These are phyloP conservation scores for Deilephila porcellus DNA, from an alignment of 2,888 invertebrate species.

Conservation along the genomic window DNA sequence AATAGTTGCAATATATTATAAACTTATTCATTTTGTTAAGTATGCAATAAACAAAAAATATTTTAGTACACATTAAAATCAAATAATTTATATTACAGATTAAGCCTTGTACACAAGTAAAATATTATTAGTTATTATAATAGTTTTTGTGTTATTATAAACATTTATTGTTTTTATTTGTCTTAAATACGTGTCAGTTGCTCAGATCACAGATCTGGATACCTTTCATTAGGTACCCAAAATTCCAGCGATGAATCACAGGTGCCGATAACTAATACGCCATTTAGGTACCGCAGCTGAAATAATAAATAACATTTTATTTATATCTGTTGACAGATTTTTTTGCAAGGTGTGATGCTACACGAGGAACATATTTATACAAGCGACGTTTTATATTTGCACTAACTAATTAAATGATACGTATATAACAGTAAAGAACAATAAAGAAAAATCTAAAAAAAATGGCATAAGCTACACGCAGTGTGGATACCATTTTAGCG, in stretches of 20 bases:
- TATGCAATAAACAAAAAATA: neutral
- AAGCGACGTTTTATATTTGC: too few species aligned
- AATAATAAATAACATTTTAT: slow-evolving; percentile 39
- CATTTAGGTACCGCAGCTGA: slow-evolving; percentile 78
- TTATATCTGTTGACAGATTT: too few species aligned
- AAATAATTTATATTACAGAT: neutral
- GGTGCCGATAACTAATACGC: slow-evolving; percentile 77
- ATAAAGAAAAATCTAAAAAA: too few species aligned
- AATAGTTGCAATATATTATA: too few species aligned
- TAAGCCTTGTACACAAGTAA: neutral
- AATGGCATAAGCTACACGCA: too few species aligned
- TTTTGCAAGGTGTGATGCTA: neutral
- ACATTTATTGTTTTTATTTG: neutral
- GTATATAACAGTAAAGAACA: too few species aligned
- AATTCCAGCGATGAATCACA: slow-evolving; percentile 80
- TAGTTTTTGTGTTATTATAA: slow-evolving; percentile 3
- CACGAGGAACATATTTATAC: too few species aligned
- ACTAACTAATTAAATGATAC: too few species aligned
- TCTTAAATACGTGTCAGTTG: neutral
- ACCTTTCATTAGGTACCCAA: slow-evolving; percentile 73
- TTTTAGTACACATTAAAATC: neutral
- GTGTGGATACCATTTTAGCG: too few species aligned
- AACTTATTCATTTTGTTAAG: too few species aligned
- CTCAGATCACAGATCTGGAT: slow-evolving; percentile 31
- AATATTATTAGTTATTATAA: neutral